Evolutionary conservation across 1,140 invertebrate species (phyloP).

Genomic region (Diachasma alloeum): DNA sequence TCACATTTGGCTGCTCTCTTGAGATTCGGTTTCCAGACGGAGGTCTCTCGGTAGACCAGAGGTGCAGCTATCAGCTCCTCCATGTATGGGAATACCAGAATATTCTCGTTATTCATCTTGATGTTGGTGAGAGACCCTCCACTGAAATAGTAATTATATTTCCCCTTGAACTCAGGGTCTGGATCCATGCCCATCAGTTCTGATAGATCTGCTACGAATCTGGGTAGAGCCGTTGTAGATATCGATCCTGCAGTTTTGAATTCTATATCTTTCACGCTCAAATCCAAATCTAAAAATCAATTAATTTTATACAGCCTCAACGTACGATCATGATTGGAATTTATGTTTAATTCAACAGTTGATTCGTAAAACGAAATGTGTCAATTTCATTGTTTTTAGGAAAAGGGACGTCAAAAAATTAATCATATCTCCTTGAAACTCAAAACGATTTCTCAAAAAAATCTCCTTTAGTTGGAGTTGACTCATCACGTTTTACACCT

Average conservation of each 20-base stretch:
- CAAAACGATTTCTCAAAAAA: too few species aligned
- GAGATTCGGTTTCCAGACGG: slow-evolving; percentile 48
- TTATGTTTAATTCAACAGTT: not conserved
- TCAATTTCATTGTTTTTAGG: too few species aligned
- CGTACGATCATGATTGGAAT: not conserved
- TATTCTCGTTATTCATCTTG: slow-evolving; percentile 36
- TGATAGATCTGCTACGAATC: slow-evolving; percentile 51
- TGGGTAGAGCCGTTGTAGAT: slow-evolving; percentile 35
- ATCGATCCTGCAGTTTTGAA: not conserved
- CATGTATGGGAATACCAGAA: slow-evolving; percentile 55
- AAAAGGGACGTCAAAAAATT: too few species aligned
- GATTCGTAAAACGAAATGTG: not conserved
- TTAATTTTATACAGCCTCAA: too few species aligned
- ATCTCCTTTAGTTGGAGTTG: too few species aligned
- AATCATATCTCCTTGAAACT: too few species aligned
- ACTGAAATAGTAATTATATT: slow-evolving; percentile 61
- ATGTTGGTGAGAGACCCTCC: slow-evolving; percentile 53
- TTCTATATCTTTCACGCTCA: not conserved
- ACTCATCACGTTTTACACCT: too few species aligned
- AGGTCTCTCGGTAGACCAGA: slow-evolving; percentile 37
- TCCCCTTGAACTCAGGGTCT: slow-evolving; percentile 57
- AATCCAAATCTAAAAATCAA: not conserved
- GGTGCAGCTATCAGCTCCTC: slow-evolving; percentile 52
- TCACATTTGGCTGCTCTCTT: slow-evolving; percentile 46
- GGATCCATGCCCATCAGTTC: slow-evolving; percentile 57